Evolutionary conservation across 2,113 vertebrate genomes (phyloP), one percentile per base, ranked within the genome.

Genomic region (Coturnix japonica): DNA sequence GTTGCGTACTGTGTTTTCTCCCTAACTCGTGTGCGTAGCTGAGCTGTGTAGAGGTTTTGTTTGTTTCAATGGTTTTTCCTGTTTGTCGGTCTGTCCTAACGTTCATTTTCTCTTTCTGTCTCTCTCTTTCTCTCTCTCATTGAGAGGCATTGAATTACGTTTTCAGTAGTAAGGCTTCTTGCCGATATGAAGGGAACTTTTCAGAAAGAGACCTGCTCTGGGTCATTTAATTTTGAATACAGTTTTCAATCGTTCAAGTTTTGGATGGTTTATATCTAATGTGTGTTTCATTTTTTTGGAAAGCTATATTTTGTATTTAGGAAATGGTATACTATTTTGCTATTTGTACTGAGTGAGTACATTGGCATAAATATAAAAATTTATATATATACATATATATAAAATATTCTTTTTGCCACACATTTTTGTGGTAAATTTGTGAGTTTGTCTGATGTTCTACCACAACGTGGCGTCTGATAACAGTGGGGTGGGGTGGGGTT

Each of bases 241-340:
- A 97, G 97, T 98, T 98, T 98, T 98, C 97, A 98, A 97, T 98
- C 97, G 97, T 98, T 98, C 97, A 98, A 95, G 97, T 98, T 98
- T 98, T 98, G 97, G 97, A 98, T 98, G 98, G 97, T 98, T 98
- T 98, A 98, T 98, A 98, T 98, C 98, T 98, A 98, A 98, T 95
- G 97, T 98, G 97, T 98, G 97, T 98, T 98, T 98, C 98, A 98
- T 98, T 98, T 98, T 98, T 98, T 98, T 98, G 97, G 97, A 98
- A 98, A 98, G 97, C 97, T 98, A 97, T 98, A 98, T 98, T 98
- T 98, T 98, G 96, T 98, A 98, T 98, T 98, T 98, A 98, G 98
- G 97, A 98, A 98, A 98, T 97, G 97, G 97, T 98, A 97, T 98
- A 98, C 97, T 98, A 97, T 98, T 97, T 98, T 98, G 97, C 97